Conservation (phyloP, 92 coral and sea anemone species). For the Chrysogorgia sp. region DNA sequence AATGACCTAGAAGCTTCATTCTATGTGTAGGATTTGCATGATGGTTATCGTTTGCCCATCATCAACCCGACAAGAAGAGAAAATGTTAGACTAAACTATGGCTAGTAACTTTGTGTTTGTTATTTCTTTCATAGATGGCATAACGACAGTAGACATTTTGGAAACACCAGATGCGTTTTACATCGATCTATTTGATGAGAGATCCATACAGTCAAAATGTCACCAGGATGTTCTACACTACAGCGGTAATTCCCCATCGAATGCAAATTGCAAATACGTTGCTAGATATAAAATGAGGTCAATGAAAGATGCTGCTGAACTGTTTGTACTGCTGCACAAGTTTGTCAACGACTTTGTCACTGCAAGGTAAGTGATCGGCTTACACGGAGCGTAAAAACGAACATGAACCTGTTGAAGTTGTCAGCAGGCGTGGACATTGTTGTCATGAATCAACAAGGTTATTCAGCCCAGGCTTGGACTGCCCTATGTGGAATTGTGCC, state of each 20-base stretch:
- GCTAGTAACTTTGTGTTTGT: not conserved
- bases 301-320: slow-evolving; percentile 86
- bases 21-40: too few species aligned
- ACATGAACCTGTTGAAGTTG: too few species aligned
- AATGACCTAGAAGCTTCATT: too few species aligned
- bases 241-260: slow-evolving; percentile 43
- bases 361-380: slow-evolving; percentile 6
- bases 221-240: slow-evolving; percentile 55
- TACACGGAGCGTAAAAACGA: not conserved
- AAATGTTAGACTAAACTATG: not conserved
- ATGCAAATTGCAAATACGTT: slow-evolving; percentile 77
- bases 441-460: too few species aligned
- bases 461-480: too few species aligned
- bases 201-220: slow-evolving; percentile 84
- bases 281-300: slow-evolving; percentile 97
- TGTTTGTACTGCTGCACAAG: slow-evolving; percentile 93
- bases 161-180: slow-evolving; percentile 70
- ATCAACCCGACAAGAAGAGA: too few species aligned
- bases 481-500: too few species aligned
- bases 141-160: slow-evolving; percentile 90
- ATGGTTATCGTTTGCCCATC: too few species aligned
- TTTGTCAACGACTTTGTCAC: slow-evolving; percentile 63
- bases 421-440: too few species aligned
- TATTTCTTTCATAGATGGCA: slow-evolving; percentile 61
- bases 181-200: slow-evolving; percentile 84